A percentile compares a stretch with the other conserved stretches of the same genome.
Evolutionary conservation across 2,797 vertebrate genomes (phyloP).

Genomic region (Peromyscus attwateri): DNA sequence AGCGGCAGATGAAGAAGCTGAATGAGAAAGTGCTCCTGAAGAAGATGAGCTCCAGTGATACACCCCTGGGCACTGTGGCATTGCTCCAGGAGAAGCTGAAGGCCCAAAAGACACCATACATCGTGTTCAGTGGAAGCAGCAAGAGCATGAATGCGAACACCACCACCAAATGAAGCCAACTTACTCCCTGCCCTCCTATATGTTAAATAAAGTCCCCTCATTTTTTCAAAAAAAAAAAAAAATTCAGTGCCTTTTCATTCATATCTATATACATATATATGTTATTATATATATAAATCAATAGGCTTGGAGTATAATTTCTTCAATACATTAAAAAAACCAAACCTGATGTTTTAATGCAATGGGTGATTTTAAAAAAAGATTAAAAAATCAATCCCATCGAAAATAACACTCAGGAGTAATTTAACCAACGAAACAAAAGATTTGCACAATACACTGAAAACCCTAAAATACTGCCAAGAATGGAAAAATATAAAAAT

Average conservation of each 20-base stretch:
- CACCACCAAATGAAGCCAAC: conserved; percentile 84
- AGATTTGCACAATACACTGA: background rate
- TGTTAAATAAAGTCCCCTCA: conserved; percentile 79
- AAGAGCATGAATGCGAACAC: conserved; percentile 96
- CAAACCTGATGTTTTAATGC: background rate
- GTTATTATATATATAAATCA: background rate
- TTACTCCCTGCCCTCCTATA: background rate
- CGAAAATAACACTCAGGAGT: conserved; percentile 2
- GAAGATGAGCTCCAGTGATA: conserved; percentile 98
- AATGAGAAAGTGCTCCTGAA: conserved; percentile 96
- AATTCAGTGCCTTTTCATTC: no score
- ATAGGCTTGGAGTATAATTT: background rate
- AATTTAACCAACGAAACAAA: conserved; percentile 48
- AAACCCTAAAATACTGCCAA: background rate
- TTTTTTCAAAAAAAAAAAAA: conserved; percentile 69
- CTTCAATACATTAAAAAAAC: background rate
- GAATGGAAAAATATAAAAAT: background rate
- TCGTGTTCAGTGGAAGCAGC: conserved; percentile 96
- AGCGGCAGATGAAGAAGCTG: conserved; percentile 96
- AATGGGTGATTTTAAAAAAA: background rate
- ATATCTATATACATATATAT: no score
- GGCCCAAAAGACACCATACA: conserved; percentile 96
- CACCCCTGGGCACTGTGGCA: conserved; percentile 95
- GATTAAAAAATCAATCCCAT: background rate
- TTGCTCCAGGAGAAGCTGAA: conserved; percentile 97